Base-by-base conservation (phyloP, 1,140 invertebrate genomes). In the Lepidurus couesii region DNA sequence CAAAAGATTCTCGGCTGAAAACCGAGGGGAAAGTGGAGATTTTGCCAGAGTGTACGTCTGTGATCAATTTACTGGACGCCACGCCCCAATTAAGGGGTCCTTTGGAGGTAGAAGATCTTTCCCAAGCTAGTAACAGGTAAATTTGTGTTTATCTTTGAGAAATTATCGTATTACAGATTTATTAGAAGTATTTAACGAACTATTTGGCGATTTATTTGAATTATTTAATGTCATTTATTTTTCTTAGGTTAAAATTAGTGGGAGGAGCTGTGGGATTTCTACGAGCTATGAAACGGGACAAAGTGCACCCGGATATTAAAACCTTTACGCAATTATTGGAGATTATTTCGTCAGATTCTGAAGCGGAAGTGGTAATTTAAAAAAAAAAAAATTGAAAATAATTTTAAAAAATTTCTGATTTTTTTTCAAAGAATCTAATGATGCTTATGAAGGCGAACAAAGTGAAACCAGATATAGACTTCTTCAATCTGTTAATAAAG, bases 401-500 rank as follows among this genome's bases (percentile, higher is more conserved):
- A 6, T 80, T 75, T 34, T 53, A 11, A n/a, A 65, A 6, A 24
- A 8, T 9, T 13, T 53, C 80, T 65, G 81, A 26, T 77, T 47
- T 77, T 77, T 43, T 44, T 73, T 84, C 83, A 11, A 75, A 86
- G 80, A 86, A 89, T 80, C 81, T 94, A 8, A 80, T 94, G 7
- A 80, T 83, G 47, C 83, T 87, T 34, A 89, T 95, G 82, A 87
- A 88, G 76, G 83, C 85, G 76, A 84, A 86, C 45, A 85, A 87
- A 13, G 83, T 95, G 0, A 87, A 87, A 81, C 85, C 90, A 0
- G 94, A 97, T 85, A 88, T 92, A 47, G 90, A 90, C 83, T 95
- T 96, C 83, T 95, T 90, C 81, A 98, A 97, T 85, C 89, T 92
- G 83, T 85, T 97, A 16, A 95, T 97, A 75, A 94, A 92, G 82